Conservation (phyloP, 2,113 vertebrate species). For the Esox niger region DNA sequence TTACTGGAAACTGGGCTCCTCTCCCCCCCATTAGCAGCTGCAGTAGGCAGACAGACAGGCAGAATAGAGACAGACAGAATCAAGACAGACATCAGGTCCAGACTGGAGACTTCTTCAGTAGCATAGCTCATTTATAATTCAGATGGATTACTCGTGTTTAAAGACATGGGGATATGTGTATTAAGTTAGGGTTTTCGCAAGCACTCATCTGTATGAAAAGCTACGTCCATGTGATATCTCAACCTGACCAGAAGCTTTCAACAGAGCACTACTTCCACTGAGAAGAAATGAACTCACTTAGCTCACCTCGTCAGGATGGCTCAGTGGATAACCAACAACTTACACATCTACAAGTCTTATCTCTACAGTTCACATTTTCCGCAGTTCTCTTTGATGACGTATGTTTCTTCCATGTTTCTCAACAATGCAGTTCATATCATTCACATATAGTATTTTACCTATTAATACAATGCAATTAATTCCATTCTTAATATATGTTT, state of each 20-base stretch:
- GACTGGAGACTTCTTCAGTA: not conserved
- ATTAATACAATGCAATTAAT: too few relatives aligned
- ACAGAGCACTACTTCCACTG: not conserved
- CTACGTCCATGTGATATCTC: constrained; percentile 17
- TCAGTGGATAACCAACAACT: not conserved
- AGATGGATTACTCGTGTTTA: constrained; percentile 40
- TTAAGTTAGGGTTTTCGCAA: constrained; percentile 30
- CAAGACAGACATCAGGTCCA: constrained; percentile 12
- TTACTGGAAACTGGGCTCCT: constrained; percentile 14
- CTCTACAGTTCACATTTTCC: not conserved
- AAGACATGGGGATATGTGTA: constrained; percentile 1
- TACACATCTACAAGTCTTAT: not conserved
- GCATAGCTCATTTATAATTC: constrained; percentile 64
- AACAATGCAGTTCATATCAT: not conserved
- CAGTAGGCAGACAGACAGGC: constrained; percentile 1
- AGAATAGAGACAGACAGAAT: constrained; percentile 14
- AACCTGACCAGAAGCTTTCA: not conserved
- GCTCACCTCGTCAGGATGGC: not conserved
- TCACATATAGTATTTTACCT: not conserved
- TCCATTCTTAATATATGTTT: not conserved
- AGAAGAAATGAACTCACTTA: not conserved
- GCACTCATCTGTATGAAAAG: constrained; percentile 43
- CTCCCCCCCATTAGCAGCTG: constrained; percentile 55
- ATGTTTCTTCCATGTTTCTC: too few relatives aligned
- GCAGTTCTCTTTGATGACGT: not conserved